Percentiles rank a stretch among this genome's conserved stretches.
phyloP scores from a whole-genome alignment of 2,797 vertebrate species.

The Sternotherus odoratus region DNA sequence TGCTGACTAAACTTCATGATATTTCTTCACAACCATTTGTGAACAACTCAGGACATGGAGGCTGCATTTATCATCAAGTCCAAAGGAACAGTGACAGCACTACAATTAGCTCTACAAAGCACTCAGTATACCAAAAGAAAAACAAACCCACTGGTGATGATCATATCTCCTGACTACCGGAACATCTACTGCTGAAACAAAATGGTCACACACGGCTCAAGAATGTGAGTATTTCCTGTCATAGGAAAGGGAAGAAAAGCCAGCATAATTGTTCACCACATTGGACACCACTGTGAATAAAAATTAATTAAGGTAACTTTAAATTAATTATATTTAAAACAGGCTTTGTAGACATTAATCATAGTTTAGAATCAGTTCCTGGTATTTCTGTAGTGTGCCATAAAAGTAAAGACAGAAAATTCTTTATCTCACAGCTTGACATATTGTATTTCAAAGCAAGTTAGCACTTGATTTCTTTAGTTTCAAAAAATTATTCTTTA shows the following conservation, averaged over 20 bases:
- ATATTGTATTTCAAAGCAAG: not conserved
- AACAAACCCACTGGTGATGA: not conserved
- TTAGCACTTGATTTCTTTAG: not conserved
- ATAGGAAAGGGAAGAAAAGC: not conserved
- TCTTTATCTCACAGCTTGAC: not conserved
- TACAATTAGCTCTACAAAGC: not conserved
- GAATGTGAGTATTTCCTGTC: not conserved
- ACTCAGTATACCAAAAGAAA: not conserved
- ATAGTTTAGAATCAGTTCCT: not conserved
- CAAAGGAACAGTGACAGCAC: not conserved
- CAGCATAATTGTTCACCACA: not conserved
- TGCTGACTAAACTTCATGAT: not conserved
- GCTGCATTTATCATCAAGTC: not conserved
- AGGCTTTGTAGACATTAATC: not conserved
- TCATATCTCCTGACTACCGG: rapidly evolving
- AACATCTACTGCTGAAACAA: not conserved
- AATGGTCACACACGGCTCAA: not conserved
- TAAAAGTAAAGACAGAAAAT: not conserved
- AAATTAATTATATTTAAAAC: not conserved
- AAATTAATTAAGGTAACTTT: not conserved
- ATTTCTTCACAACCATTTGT: not conserved
- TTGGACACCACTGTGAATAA: not conserved
- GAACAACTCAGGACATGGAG: not conserved
- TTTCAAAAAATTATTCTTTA: not conserved
- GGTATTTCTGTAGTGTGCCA: not conserved